phyloP scores from a whole-genome alignment of 2,888 invertebrate species.

The Drosophila paracracens region DNA sequence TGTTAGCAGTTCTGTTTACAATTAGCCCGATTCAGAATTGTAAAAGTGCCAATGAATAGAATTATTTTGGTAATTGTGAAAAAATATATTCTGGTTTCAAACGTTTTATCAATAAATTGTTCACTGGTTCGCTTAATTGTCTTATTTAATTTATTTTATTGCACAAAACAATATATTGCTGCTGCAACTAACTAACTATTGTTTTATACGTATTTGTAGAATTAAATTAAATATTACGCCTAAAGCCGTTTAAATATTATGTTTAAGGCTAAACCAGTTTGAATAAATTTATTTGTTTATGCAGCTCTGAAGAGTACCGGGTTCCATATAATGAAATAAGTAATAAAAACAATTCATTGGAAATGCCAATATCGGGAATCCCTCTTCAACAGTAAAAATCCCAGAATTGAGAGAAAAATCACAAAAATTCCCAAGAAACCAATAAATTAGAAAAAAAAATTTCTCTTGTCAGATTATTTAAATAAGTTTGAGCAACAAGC shows the following conservation, averaged over 20 bases:
- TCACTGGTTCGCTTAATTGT: neutral
- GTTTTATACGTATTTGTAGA: neutral
- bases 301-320: conserved; percentile 8
- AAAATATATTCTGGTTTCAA: neutral
- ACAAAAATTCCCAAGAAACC: neutral
- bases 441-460: conserved; percentile 1
- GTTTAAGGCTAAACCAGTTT: neutral
- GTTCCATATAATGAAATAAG: conserved; percentile 2
- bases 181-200: neutral
- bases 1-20: neutral
- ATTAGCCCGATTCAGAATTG: conserved; percentile 6
- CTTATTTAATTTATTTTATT: neutral
- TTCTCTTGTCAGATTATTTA: neutral
- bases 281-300: conserved; percentile 14
- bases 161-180: neutral
- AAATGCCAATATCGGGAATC: conserved; percentile 21
- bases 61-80: neutral
- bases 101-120: neutral
- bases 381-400: conserved; percentile 4
- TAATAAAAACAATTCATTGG: conserved; percentile 21
- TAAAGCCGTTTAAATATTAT: no score
- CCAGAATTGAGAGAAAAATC: neutral
- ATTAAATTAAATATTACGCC: no score
- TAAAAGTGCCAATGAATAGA: neutral
- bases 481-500: neutral